A percentile compares a stretch with the other conserved stretches of the same genome.
These are phyloP conservation scores for Vespertilio murinus DNA, from an alignment of 2,797 vertebrate genomes.

Conservation along the genomic window DNA sequence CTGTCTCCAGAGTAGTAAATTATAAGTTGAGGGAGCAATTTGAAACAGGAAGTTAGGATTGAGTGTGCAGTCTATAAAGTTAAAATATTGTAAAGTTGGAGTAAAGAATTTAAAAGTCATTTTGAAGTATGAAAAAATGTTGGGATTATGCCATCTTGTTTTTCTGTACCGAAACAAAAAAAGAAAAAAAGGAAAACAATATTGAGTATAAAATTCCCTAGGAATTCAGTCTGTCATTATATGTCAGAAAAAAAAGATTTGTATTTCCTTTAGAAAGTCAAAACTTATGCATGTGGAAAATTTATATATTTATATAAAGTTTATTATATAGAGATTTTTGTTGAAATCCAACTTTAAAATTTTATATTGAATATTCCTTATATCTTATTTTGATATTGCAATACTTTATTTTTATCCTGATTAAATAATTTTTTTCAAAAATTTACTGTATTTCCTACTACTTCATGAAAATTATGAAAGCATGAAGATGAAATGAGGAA, in stretches of 20 bases:
- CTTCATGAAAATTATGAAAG: neutral
- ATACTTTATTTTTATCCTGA: neutral
- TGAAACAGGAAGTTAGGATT: slow-evolving; percentile 36
- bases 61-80: slow-evolving; percentile 40
- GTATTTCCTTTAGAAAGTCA: neutral
- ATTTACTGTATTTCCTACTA: slow-evolving; percentile 22
- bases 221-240: neutral
- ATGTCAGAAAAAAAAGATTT: neutral
- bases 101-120: slow-evolving; percentile 37
- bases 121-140: slow-evolving; percentile 34
- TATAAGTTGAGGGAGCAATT: slow-evolving; percentile 60
- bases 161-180: neutral
- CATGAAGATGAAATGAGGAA: neutral
- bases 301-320: neutral
- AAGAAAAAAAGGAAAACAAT: neutral
- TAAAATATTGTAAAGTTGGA: slow-evolving; percentile 43
- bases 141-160: neutral
- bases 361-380: slow-evolving; percentile 9
- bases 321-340: neutral
- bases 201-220: neutral
- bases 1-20: slow-evolving; percentile 61
- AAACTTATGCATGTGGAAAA: neutral
- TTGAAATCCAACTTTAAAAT: slow-evolving; percentile 42
- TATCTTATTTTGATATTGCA: neutral
- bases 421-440: slow-evolving; percentile 5